Conservation (phyloP, 2,888 invertebrate genomes). For the Chouioia cunea region DNA sequence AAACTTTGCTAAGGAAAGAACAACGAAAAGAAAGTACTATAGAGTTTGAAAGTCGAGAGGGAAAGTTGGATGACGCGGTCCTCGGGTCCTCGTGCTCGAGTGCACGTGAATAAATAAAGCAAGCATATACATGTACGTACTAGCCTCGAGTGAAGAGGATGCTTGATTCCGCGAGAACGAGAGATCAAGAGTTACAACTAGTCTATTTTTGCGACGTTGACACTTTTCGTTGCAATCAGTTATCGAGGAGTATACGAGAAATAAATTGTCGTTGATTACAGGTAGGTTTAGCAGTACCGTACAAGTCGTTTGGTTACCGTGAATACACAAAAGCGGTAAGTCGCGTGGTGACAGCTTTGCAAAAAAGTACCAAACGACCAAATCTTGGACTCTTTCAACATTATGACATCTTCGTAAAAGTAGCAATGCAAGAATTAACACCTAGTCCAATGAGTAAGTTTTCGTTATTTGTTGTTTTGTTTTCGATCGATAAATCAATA, state of each 20-base stretch:
- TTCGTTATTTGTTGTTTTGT: neutral
- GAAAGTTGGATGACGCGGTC: no score
- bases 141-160: no score
- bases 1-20: no score
- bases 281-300: constrained; percentile 83
- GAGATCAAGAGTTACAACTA: no score
- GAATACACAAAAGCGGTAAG: constrained; percentile 77
- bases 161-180: no score
- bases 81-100: no score
- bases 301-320: constrained; percentile 81
- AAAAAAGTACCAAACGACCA: constrained; percentile 69
- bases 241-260: no score
- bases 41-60: no score
- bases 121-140: no score
- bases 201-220: no score
- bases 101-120: constrained; percentile 7
- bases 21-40: no score
- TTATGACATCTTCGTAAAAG: constrained; percentile 78
- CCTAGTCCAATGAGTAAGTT: constrained; percentile 83
- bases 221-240: no score
- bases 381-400: constrained; percentile 79
- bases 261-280: constrained; percentile 55
- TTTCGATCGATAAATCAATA: neutral
- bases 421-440: constrained; percentile 80
- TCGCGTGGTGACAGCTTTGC: constrained; percentile 75